These are phyloP conservation scores for Paracanthobrama guichenoti DNA, from an alignment of 2,113 vertebrate species.

Conservation along the genomic window DNA sequence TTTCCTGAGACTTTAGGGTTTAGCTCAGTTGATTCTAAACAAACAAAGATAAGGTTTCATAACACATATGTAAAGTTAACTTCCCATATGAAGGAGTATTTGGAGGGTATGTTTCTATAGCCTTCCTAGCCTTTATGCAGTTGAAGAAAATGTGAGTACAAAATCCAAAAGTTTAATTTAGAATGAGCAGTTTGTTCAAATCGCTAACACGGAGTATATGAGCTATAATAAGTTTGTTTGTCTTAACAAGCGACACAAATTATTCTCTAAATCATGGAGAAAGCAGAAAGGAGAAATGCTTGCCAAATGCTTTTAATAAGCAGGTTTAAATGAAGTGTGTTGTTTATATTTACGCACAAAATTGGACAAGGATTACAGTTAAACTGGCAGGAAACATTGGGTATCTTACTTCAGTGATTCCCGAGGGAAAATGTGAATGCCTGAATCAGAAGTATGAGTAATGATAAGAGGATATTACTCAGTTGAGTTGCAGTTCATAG, in stretches of 20 bases:
- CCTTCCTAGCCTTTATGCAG: not conserved
- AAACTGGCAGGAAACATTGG: not conserved
- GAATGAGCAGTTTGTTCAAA: not conserved
- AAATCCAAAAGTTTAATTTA: not conserved
- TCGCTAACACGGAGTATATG: not conserved
- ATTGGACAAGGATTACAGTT: not conserved
- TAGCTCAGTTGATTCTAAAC: constrained; percentile 20
- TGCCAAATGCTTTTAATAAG: constrained; percentile 2
- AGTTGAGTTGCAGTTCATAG: not conserved
- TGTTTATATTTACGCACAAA: not conserved
- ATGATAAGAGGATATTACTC: constrained; percentile 1
- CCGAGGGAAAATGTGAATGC: not conserved
- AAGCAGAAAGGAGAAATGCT: not conserved
- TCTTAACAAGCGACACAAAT: not conserved
- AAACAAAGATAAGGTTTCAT: constrained; percentile 39
- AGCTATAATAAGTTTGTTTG: not conserved
- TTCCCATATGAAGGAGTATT: not conserved
- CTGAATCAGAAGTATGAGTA: not conserved
- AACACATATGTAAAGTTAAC: not conserved
- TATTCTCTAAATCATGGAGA: not conserved
- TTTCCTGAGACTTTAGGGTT: constrained; percentile 12
- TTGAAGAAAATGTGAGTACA: not conserved
- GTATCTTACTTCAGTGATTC: not conserved
- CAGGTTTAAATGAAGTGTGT: not conserved
- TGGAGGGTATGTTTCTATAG: not conserved